Percentiles rank a stretch among this genome's conserved stretches.
Conservation (phyloP, 2,888 invertebrate species). For the Hypselothyrea guttata region DNA sequence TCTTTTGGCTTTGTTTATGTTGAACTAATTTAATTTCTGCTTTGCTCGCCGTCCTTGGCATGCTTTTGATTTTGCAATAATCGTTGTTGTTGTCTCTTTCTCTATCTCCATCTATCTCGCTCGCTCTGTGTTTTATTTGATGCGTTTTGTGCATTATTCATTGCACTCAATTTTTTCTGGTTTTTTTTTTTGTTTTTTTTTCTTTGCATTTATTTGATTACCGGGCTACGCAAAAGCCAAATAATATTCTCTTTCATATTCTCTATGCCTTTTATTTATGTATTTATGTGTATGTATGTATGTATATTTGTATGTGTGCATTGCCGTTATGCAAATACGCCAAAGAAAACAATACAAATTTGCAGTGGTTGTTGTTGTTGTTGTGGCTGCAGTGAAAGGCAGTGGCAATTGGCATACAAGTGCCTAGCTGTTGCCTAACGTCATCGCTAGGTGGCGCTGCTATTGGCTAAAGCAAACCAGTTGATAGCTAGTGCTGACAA, state of each 20-base stretch:
- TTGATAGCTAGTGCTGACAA: too few species aligned
- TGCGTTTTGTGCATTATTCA: conserved; percentile 39
- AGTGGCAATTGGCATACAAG: conserved; percentile 28
- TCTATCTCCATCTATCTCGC: too few species aligned
- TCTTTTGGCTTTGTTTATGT: conserved; percentile 35
- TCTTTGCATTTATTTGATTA: conserved; percentile 38
- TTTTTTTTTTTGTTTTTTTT: conserved; percentile 41
- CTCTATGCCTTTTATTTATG: too few species aligned
- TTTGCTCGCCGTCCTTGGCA: conserved; percentile 65
- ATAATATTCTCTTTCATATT: too few species aligned
- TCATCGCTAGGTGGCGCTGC: conserved; percentile 55
- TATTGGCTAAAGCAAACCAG: conserved; percentile 43
- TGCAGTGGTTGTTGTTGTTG: neutral
- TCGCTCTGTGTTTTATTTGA: conserved; percentile 27
- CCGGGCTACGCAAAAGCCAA: neutral
- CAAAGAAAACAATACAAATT: conserved; percentile 25
- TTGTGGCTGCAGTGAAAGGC: conserved; percentile 35
- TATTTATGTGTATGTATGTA: conserved; percentile 1
- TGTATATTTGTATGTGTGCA: conserved; percentile 15
- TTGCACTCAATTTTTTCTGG: conserved; percentile 24
- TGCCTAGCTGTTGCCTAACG: conserved; percentile 4
- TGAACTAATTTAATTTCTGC: conserved; percentile 66
- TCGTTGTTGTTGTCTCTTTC: conserved; percentile 14
- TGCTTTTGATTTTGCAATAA: conserved; percentile 69
- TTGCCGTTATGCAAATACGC: conserved; percentile 33